Base-by-base conservation (phyloP, 2,113 vertebrate species). In the Corythornis cristatus region DNA sequence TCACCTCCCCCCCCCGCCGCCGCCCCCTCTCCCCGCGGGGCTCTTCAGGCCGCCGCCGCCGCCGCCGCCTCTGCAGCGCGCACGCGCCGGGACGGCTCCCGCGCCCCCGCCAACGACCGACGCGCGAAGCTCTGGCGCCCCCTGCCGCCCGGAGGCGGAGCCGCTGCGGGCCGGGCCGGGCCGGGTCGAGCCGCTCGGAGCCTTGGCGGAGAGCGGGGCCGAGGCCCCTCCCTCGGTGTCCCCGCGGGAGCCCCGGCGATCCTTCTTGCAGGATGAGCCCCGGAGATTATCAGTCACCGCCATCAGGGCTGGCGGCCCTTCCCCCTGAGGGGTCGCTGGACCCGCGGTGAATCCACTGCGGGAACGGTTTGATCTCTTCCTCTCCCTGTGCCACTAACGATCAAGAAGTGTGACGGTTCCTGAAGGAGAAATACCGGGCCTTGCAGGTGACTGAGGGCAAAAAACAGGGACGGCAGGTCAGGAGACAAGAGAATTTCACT, bases 21-120 rank as follows among this genome's bases (percentile, higher is more conserved):
- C 26, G 84, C 87, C 62, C 90, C 82, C 88, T 80, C 85, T 94
- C 86, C 92, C 93, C 78, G 79, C 84, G 71, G 82, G 56, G 76
- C 64, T 65, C 65, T 54, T 88, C 89, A 74, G 84, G 86, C 93
- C 95, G 71, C 92, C 60, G 82, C 83, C 54, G 37, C 61, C 26
- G 84, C 87, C 62, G 33, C 93, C 71, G 76, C 86, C 65, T 35
- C 75, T 50, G 76, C 84, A 78, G 45, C 35, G 93, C 95, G 94
- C 94, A 95, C 57, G 92, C 89, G 94, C 92, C 21, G 31, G 10
- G 17, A 31, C 8, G 26, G n/a, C 58, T 60, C 76, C 43, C 60
- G 48, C 51, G 53, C 62, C 73, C 65, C 66, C 71, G 45, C 89
- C 11, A 53, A 60, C 35, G 33, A 12, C 18, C 7, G 21, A 56